Conservation (phyloP, 1,140 invertebrate genomes). For the Drosophila tropicalis region DNA sequence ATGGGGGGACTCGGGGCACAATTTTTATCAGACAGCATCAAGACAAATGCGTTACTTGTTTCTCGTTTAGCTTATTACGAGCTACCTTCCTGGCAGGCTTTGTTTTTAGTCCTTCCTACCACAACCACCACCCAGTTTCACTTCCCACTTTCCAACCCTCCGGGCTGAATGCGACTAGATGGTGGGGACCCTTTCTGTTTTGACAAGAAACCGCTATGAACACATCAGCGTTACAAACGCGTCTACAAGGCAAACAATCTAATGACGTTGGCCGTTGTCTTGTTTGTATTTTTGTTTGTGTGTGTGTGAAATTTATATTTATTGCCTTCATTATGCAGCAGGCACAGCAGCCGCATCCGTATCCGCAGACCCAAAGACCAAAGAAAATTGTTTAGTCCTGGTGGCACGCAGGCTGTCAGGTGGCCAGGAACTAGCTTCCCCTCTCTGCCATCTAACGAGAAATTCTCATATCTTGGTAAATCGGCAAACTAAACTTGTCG, state of each 20-base stretch:
- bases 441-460: neutral
- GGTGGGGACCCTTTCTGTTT: constrained; percentile 70
- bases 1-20: constrained; percentile 23
- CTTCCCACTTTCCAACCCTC: constrained; percentile 24
- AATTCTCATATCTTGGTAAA: neutral
- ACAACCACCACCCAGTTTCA: neutral
- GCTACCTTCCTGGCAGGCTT: constrained; percentile 67
- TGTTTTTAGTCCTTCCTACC: constrained; percentile 25
- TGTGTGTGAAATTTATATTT: constrained; percentile 81
- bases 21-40: constrained; percentile 78
- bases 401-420: constrained; percentile 21
- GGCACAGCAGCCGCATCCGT: constrained; percentile 35
- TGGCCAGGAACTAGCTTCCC: constrained; percentile 17
- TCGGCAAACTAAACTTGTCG: constrained; percentile 9
- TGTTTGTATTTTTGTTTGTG: constrained; percentile 52
- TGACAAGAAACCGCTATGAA: constrained; percentile 83
- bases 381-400: constrained; percentile 47
- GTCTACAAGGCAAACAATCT: constrained; percentile 80
- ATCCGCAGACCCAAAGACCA: constrained; percentile 24
- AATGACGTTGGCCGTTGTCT: constrained; percentile 61
- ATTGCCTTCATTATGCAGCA: constrained; percentile 81
- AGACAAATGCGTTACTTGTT: constrained; percentile 82
- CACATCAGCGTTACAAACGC: constrained; percentile 81
- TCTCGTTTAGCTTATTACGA: constrained; percentile 79
- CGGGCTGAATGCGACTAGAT: constrained; percentile 16